Percentiles rank a stretch among this genome's conserved stretches.
These are phyloP conservation scores for Argyrosomus japonicus DNA, from an alignment of 2,113 vertebrate species.

Conservation along the genomic window DNA sequence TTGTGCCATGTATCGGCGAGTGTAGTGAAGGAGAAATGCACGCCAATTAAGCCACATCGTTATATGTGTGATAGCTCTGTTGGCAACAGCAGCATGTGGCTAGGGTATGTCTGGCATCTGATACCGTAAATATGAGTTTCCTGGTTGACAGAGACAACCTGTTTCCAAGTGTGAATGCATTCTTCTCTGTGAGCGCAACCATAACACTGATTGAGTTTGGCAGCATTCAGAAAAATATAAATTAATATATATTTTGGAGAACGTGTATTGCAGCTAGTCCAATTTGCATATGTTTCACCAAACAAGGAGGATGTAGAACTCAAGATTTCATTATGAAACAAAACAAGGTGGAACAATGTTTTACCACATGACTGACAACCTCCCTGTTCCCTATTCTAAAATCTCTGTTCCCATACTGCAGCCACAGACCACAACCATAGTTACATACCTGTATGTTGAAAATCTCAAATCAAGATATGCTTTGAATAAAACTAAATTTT, in stretches of 20 bases:
- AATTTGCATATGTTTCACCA: background rate
- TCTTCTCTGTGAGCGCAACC: slow-evolving; percentile 7
- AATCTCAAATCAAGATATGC: background rate
- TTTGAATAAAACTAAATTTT: background rate
- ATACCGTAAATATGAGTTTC: slow-evolving; percentile 42
- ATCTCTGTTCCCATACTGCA: slow-evolving; percentile 55
- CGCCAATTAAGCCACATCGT: slow-evolving; percentile 60
- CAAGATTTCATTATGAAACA: slow-evolving; percentile 34
- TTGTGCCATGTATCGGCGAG: slow-evolving; percentile 39
- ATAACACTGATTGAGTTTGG: slow-evolving; percentile 7
- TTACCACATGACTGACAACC: slow-evolving; percentile 12
- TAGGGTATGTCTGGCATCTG: slow-evolving; percentile 36
- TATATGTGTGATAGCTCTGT: slow-evolving; percentile 46
- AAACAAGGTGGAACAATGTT: slow-evolving; percentile 46
- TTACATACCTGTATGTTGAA: background rate
- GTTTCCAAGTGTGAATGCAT: slow-evolving; percentile 21
- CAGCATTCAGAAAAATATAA: background rate
- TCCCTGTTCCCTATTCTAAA: slow-evolving; percentile 55
- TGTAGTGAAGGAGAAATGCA: slow-evolving; percentile 41
- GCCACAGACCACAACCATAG: background rate
- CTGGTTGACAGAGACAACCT: slow-evolving; percentile 58
- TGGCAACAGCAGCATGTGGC: slow-evolving; percentile 45
- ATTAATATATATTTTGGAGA: background rate
- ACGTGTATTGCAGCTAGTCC: background rate
- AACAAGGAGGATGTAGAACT: background rate